Base-by-base conservation (phyloP, 2,797 vertebrate genomes). In the Neoniphon sammara region DNA sequence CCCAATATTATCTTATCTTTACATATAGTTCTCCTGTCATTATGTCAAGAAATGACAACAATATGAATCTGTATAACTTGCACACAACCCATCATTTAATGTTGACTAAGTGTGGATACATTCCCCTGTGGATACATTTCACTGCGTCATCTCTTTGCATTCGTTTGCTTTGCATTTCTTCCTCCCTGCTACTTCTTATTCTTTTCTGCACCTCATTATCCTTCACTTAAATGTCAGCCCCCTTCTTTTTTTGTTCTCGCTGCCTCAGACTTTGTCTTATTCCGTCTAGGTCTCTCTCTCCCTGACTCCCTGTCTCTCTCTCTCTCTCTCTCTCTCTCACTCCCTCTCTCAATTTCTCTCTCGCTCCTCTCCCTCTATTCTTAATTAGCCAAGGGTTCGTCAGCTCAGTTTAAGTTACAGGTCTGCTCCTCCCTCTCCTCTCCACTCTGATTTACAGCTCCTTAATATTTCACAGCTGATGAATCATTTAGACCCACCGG, bases 391-490 rank as follows among this genome's bases (percentile, higher is more conserved):
- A 0, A 59, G 23, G 56, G 57, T 75, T 87, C 18, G 4, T 86
- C 71, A 61, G 70, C 79, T 86, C 78, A 85, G 84, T 85, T 86
- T 77, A 71, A 77, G 77, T 91, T 90, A 83, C 87, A 81, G 69
- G 56, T 66, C 77, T 44, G 5, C 70, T 71, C 66, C 77, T 67
- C 50, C 59, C n/a, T 60, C 66, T 74, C 58, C 64, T 59, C 70
- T 80, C 63, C 70, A 39, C 67, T 58, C 79, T 84, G 84, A 83
- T 88, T 83, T 87, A 83, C 75, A 81, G 75, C 77, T 75, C 46
- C 78, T 88, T 79, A 86, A 87, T 86, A 81, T 87, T 89, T 90
- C 71, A 87, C 66, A 71, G 74, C 68, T 56, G 27, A 81, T 89
- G n/a, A 85, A 90, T 88, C 74, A 83, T 86, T 89, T 42, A 90